Evolutionary conservation across 2,797 vertebrate species (phyloP).

Genomic region (Emys orbicularis): DNA sequence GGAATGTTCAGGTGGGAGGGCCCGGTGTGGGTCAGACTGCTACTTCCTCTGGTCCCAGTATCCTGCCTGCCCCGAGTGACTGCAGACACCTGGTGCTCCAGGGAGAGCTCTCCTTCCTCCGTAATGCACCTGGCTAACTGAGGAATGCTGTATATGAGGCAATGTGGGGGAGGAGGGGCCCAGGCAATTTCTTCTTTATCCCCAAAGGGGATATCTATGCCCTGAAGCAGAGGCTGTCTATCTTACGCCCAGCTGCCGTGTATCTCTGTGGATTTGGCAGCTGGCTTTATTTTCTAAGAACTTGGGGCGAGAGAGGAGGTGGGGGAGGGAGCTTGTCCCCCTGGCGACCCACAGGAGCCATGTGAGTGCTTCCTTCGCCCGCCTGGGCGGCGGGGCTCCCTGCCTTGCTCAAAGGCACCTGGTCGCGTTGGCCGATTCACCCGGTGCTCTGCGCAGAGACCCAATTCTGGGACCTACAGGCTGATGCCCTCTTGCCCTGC

Average conservation of each 20-base stretch:
- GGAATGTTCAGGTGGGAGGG: not conserved
- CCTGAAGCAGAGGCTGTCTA: too few species aligned
- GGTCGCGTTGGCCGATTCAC: accelerated
- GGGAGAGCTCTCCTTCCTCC: not conserved
- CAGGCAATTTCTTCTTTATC: too few species aligned
- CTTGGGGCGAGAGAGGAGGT: too few species aligned
- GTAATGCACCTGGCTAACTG: too few species aligned
- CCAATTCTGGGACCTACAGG: not conserved
- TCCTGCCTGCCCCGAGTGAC: not conserved
- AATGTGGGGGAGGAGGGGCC: too few species aligned
- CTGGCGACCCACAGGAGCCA: not conserved
- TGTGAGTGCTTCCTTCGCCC: not conserved
- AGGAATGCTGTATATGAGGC: not conserved
- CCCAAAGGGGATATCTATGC: too few species aligned
- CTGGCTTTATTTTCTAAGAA: not conserved
- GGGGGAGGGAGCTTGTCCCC: not conserved
- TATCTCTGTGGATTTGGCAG: not conserved
- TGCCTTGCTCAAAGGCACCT: not conserved
- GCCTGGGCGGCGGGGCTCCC: too few species aligned
- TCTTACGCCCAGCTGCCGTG: not conserved
- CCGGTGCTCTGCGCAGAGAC: not conserved
- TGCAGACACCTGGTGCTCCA: not conserved
- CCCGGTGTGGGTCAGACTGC: too few species aligned
- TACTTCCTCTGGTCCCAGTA: not conserved
- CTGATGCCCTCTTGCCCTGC: accelerated